Evolutionary conservation across 2,797 vertebrate genomes (phyloP), one percentile per base, ranked within the genome.

Genomic region (Synanceia verrucosa): DNA sequence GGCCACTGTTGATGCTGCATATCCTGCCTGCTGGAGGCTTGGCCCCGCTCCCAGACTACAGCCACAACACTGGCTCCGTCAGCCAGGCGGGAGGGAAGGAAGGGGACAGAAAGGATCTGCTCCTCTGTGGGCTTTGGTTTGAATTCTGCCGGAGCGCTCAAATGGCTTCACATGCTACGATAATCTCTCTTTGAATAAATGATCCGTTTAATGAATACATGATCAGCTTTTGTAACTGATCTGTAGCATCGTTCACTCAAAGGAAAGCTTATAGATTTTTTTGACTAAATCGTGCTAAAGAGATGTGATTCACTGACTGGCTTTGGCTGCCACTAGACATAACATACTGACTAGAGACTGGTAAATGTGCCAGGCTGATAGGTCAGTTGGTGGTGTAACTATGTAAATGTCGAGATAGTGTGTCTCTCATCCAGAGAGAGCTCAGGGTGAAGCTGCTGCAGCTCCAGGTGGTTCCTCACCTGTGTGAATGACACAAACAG

Each of bases 1-100:
- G 16, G 43, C 53, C 47, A 3, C 64, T 84, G 81, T 83, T 68
- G 72, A 76, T 83, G 73, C 64, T 55, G 81, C 67, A 60, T 23
- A 73, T 88, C 86, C 82, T 84, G 87, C 68, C 72, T 23, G 43
- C n/a, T n/a, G 47, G 61, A 52, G 78, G 50, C 29, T 62, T 88
- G 85, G 86, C 70, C 6, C 12, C 0, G 9, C 52, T 78, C 82
- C 83, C 81, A 60, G 66, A 61, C 70, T 66, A 14, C 63, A 65
- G 67, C 65, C 48, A 34, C 51, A 62, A 50, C 52, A 52, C 53
- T 21, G 29, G n/a, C 70, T 68, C 71, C 34, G 1, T 47, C 65
- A 48, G 58, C 53, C 46, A 14, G 37, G 37, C 12, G 1, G 6
- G 29, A 8, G 36, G 0, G 37, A 16, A 39, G 18, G 34, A 26